A percentile compares a stretch with the other conserved stretches of the same genome.
These are phyloP conservation scores for Ophioninae sp. DNA, from an alignment of 2,888 invertebrate species.

Conservation along the genomic window DNA sequence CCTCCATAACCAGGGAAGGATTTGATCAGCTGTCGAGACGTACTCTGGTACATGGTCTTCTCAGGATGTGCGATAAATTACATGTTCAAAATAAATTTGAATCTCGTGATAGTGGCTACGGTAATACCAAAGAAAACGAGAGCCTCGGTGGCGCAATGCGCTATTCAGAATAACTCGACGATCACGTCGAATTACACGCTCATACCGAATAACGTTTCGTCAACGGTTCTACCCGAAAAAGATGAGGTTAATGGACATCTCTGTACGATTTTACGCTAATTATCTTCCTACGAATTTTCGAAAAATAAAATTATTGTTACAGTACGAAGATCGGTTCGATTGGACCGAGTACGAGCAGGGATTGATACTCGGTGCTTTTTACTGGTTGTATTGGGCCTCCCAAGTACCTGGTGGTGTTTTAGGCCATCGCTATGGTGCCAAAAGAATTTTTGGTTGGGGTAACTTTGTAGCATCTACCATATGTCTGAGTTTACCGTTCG, in stretches of 20 bases:
- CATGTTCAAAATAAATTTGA: slow-evolving; percentile 85
- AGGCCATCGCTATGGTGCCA: slow-evolving; percentile 86
- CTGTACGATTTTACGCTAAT: neutral
- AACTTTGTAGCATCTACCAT: slow-evolving; percentile 84
- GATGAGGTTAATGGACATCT: slow-evolving; percentile 37
- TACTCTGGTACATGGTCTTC: slow-evolving; percentile 85
- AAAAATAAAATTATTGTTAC: slow-evolving; percentile 3
- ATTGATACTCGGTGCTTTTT: slow-evolving; percentile 85
- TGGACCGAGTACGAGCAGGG: slow-evolving; percentile 86
- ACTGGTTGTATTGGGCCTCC: slow-evolving; percentile 86
- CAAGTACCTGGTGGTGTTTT: slow-evolving; percentile 87
- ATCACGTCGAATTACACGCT: slow-evolving; percentile 19
- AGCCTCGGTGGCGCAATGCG: slow-evolving; percentile 61
- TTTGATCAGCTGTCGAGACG: slow-evolving; percentile 73
- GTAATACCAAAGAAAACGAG: slow-evolving; percentile 71
- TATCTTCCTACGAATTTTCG: neutral
- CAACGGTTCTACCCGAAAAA: slow-evolving; percentile 37
- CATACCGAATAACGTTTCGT: slow-evolving; percentile 15
- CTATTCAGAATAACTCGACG: slow-evolving; percentile 33
- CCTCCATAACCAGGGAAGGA: slow-evolving; percentile 57
- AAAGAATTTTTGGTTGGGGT: slow-evolving; percentile 85
- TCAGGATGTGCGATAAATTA: slow-evolving; percentile 86
- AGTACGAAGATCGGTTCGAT: slow-evolving; percentile 77
- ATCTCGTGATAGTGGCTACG: slow-evolving; percentile 86
- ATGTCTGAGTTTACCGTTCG: slow-evolving; percentile 85